Conservation (phyloP, 2,888 invertebrate genomes). For the Tenthredo mesomela region DNA sequence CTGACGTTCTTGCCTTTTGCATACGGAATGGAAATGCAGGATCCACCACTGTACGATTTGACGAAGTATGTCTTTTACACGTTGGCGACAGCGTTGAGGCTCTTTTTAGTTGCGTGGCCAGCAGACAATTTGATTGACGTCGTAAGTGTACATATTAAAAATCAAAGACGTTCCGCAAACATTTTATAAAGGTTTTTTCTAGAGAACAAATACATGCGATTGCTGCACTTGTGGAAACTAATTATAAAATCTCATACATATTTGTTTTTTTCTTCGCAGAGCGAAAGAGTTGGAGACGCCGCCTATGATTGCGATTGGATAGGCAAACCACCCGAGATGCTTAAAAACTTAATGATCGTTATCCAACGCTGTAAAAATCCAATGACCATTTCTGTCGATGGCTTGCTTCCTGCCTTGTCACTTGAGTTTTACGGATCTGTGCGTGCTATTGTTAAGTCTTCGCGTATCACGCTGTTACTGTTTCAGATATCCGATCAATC, state of each 20-base stretch:
- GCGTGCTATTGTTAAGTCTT: not conserved
- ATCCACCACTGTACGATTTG: not conserved
- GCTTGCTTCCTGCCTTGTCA: conserved; percentile 11
- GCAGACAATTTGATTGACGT: conserved; percentile 65
- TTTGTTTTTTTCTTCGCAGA: not conserved
- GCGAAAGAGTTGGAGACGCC: not conserved
- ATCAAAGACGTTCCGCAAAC: not conserved
- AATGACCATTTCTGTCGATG: not conserved
- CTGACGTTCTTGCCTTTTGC: not conserved
- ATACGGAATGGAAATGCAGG: not conserved
- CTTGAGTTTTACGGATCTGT: conserved; percentile 24
- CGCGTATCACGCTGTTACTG: not conserved
- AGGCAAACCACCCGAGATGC: conserved; percentile 13
- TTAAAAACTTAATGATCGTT: not conserved
- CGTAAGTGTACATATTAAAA: conserved; percentile 58
- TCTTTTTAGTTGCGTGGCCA: conserved; percentile 68
- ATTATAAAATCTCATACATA: not conserved
- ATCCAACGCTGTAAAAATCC: conserved; percentile 7
- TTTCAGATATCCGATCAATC: not conserved
- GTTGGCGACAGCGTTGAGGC: conserved; percentile 62
- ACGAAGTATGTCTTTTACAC: conserved; percentile 61
- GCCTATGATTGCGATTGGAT: conserved; percentile 16
- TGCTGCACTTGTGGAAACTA: not conserved
- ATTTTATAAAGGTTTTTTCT: not conserved
- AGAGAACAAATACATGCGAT: not conserved